A percentile compares a stretch with the other conserved stretches of the same genome.
Conservation (phyloP, 2,888 invertebrate genomes). For the Ceraclea dissimilis region DNA sequence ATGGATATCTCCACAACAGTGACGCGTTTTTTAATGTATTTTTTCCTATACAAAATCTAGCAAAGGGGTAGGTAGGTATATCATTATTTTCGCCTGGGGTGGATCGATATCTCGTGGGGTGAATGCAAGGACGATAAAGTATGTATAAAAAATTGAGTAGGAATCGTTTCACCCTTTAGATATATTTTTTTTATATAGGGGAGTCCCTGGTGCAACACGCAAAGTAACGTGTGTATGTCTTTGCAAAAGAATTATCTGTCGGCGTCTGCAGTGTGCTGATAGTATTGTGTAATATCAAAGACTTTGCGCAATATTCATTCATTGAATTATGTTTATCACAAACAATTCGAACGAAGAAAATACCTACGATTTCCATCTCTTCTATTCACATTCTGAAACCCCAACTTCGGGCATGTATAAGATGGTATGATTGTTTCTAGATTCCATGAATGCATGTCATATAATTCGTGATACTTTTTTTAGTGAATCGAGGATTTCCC, state of each 20-base stretch:
- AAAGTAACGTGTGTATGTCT: background rate
- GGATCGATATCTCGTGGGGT: slow-evolving; percentile 1
- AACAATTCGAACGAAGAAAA: too few species aligned
- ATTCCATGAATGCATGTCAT: too few species aligned
- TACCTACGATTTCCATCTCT: too few species aligned
- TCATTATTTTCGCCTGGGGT: slow-evolving; percentile 12
- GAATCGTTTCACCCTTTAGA: slow-evolving; percentile 4
- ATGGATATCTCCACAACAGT: slow-evolving; percentile 23
- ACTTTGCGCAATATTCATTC: too few species aligned
- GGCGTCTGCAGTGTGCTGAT: background rate
- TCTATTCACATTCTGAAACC: too few species aligned
- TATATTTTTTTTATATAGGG: background rate
- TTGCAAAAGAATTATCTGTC: background rate
- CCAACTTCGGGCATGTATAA: too few species aligned
- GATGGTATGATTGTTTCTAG: too few species aligned
- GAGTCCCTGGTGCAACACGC: background rate
- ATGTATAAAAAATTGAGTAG: slow-evolving; percentile 7
- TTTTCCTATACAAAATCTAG: slow-evolving; percentile 14
- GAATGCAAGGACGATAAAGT: slow-evolving; percentile 6
- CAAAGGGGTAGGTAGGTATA: slow-evolving; percentile 21
- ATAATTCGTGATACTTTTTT: too few species aligned
- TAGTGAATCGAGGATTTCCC: too few species aligned
- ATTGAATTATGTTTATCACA: too few species aligned
- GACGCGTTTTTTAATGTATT: slow-evolving; percentile 25
- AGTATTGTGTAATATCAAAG: too few species aligned